phyloP scores from a whole-genome alignment of 2,888 invertebrate genomes.

The Yponomeuta cagnagella region DNA sequence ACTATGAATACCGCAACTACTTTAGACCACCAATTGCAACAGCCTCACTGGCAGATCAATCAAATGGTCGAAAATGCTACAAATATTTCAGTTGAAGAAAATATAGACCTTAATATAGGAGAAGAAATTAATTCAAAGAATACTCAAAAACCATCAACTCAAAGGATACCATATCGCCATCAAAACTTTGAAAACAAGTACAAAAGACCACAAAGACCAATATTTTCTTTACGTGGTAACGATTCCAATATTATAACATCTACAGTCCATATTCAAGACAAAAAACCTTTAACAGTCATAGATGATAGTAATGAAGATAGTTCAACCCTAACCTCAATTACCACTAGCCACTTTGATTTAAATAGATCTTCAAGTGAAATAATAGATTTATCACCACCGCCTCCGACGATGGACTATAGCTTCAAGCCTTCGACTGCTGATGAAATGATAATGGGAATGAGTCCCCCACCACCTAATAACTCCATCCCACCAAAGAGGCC shows the following conservation, averaged over 20 bases:
- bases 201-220: conserved; percentile 39
- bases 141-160: conserved; percentile 33
- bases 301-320: conserved; percentile 43
- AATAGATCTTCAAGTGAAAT: conserved; percentile 59
- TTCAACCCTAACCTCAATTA: conserved; percentile 45
- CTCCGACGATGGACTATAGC: conserved; percentile 58
- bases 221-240: conserved; percentile 36
- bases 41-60: conserved; percentile 71
- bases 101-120: conserved; percentile 59
- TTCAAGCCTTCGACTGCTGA: conserved; percentile 62
- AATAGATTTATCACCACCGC: conserved; percentile 69
- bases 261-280: conserved; percentile 61
- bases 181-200: conserved; percentile 36
- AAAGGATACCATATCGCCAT: conserved; percentile 30
- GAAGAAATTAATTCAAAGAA: conserved; percentile 50
- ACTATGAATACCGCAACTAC: conserved; percentile 46
- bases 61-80: conserved; percentile 59
- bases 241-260: conserved; percentile 64
- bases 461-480: conserved; percentile 65
- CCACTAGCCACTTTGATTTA: conserved; percentile 37
- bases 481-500: conserved; percentile 27
- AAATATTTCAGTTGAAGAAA: conserved; percentile 60
- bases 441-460: conserved; percentile 74
- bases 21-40: conserved; percentile 63
- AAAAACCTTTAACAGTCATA: conserved; percentile 60